phyloP scores from a whole-genome alignment of 2,797 vertebrate species.

The Smutsia gigantea region DNA sequence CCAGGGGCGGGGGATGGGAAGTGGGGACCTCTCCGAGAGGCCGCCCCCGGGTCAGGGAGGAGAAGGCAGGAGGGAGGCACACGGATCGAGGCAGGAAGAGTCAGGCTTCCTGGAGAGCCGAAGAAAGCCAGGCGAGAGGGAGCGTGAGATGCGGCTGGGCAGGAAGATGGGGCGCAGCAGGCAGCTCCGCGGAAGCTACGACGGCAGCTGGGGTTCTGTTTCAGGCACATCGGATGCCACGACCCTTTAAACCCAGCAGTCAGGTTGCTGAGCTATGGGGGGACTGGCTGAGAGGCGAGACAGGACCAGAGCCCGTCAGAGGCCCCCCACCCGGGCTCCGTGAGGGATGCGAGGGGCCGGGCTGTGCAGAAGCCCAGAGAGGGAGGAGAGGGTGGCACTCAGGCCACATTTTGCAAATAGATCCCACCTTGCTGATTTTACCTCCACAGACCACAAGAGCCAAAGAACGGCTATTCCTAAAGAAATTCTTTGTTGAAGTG shows the following conservation, averaged over 20 bases:
- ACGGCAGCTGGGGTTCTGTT: not conserved
- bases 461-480: conserved; percentile 2
- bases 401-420: not conserved
- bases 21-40: not conserved
- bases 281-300: not conserved
- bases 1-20: not conserved
- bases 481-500: not conserved
- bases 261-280: not conserved
- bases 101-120: not conserved
- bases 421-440: not conserved
- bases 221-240: not conserved
- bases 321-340: not conserved
- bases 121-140: not conserved
- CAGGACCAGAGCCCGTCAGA: not conserved
- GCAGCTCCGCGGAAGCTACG: not conserved
- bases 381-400: not conserved
- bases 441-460: not conserved
- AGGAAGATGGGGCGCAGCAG: not conserved
- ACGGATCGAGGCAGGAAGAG: not conserved
- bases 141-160: not conserved
- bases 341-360: not conserved
- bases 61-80: not conserved
- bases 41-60: not conserved
- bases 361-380: not conserved
- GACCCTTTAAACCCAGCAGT: not conserved